Evolutionary conservation across 2,797 vertebrate species (phyloP), one percentile per base, ranked within the genome.

Genomic region (Chanos chanos): DNA sequence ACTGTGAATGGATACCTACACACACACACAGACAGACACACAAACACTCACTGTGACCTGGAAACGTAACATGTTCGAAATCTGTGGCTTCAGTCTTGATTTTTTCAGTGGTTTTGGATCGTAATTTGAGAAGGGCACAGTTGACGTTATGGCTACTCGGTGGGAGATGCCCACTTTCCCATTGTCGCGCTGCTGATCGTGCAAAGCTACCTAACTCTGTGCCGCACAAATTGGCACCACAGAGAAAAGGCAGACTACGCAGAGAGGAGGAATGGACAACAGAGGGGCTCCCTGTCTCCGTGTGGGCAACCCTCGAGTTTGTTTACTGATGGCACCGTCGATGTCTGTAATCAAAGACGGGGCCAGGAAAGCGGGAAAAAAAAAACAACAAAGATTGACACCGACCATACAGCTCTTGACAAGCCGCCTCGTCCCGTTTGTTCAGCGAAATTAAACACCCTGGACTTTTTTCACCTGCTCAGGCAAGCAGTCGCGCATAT

Each of bases 401-500:
- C 43, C 7, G 72, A 68, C 58, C 74, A 48, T 63, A 55, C 77
- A 44, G 70, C 73, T 47, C 72, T 69, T 75, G 79, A 84, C 83
- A 71, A 70, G 81, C 74, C 68, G 72, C 78, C 78, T 79, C 53
- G 62, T 59, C 75, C 71, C 73, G 74, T 82, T 82, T 80, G 79
- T 86, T 85, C 74, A 85, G 84, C 82, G 65, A 83, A 87, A 87
- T 84, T 48, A 90, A 88, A 87, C 83, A 85, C 84, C 81, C 81
- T 40, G 81, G 84, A 84, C 81, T 76, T 80, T 82, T 77, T 87
- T 89, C 89, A 89, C 87, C 89, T 87, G 89, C 87, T 86, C 80
- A 60, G 77, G 77, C 81, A 82, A 83, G 89, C 90, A 87, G 87
- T 81, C 79, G 87, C 86, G 70, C 92, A 91, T 90, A 91, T 92